These are phyloP conservation scores for Meteorus sp. DNA, from an alignment of 1,140 invertebrate genomes.

Conservation along the genomic window DNA sequence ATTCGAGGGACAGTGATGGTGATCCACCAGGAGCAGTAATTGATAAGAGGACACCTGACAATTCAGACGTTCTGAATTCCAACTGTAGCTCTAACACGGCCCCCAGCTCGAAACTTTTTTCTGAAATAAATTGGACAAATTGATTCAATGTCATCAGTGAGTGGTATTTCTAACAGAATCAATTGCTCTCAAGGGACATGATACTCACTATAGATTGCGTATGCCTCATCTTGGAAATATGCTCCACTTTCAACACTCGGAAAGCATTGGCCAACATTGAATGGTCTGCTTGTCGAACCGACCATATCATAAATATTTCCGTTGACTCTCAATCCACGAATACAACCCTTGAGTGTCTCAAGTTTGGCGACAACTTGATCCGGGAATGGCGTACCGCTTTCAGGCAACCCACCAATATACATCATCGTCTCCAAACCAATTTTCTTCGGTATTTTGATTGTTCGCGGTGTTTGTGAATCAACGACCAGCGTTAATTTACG, in stretches of 20 bases:
- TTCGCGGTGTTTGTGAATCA: constrained; percentile 66
- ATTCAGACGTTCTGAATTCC: constrained; percentile 82
- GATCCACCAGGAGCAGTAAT: constrained; percentile 66
- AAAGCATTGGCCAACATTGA: constrained; percentile 85
- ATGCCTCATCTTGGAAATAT: constrained; percentile 83
- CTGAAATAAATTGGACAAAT: constrained; percentile 55
- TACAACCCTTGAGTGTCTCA: constrained; percentile 83
- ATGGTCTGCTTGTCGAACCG: constrained; percentile 66
- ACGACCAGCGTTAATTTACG: constrained; percentile 70
- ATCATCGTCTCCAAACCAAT: constrained; percentile 71
- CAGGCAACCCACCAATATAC: constrained; percentile 78
- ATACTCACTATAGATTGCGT: constrained; percentile 77
- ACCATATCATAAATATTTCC: constrained; percentile 75
- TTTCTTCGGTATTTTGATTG: constrained; percentile 69
- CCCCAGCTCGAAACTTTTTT: constrained; percentile 71
- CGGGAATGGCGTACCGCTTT: constrained; percentile 59
- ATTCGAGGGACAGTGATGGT: constrained; percentile 74
- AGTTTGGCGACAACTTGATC: constrained; percentile 64
- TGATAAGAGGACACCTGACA: constrained; percentile 78
- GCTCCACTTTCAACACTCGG: constrained; percentile 81
- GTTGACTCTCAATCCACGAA: constrained; percentile 76
- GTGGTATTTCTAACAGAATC: constrained; percentile 10
- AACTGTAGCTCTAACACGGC: constrained; percentile 72
- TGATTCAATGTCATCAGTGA: constrained; percentile 3
- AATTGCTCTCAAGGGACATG: constrained; percentile 11